Evolutionary conservation across 2,797 vertebrate species (phyloP).

Genomic region (Pampus argenteus): DNA sequence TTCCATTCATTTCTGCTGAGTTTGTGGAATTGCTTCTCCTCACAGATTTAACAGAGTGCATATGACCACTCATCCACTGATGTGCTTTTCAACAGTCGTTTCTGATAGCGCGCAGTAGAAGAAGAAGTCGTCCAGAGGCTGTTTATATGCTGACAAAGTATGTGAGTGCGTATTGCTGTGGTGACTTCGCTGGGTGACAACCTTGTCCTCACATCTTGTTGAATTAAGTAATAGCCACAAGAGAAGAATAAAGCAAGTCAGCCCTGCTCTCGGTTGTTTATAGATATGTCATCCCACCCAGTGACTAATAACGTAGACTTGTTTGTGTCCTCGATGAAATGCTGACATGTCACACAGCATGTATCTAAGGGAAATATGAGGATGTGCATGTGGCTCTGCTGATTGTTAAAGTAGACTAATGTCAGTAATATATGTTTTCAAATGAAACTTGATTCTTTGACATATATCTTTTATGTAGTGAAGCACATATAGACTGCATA

Average conservation of each 20-base stretch:
- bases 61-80: slow-evolving; percentile 58
- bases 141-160: slow-evolving; percentile 79
- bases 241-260: slow-evolving; percentile 61
- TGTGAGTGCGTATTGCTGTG: slow-evolving; percentile 48
- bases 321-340: slow-evolving; percentile 71
- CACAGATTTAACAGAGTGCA: slow-evolving; percentile 69
- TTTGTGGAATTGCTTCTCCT: slow-evolving; percentile 65
- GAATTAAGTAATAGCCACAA: slow-evolving; percentile 71
- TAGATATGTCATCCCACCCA: slow-evolving; percentile 52
- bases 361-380: slow-evolving; percentile 30
- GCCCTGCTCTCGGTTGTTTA: slow-evolving; percentile 71
- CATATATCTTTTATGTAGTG: not conserved
- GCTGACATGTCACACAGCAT: slow-evolving; percentile 52
- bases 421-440: not conserved
- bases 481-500: not conserved
- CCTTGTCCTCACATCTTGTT: slow-evolving; percentile 71
- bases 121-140: slow-evolving; percentile 72
- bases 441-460: not conserved
- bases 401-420: slow-evolving; percentile 7
- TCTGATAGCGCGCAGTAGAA: slow-evolving; percentile 51
- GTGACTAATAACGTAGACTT: slow-evolving; percentile 68
- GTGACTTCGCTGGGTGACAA: slow-evolving; percentile 62
- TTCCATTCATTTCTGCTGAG: slow-evolving; percentile 78
- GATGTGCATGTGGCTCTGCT: slow-evolving; percentile 11
- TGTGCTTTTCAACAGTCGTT: slow-evolving; percentile 63